Conservation (phyloP, 2,888 invertebrate genomes). For the Hydropsyche betteni region DNA sequence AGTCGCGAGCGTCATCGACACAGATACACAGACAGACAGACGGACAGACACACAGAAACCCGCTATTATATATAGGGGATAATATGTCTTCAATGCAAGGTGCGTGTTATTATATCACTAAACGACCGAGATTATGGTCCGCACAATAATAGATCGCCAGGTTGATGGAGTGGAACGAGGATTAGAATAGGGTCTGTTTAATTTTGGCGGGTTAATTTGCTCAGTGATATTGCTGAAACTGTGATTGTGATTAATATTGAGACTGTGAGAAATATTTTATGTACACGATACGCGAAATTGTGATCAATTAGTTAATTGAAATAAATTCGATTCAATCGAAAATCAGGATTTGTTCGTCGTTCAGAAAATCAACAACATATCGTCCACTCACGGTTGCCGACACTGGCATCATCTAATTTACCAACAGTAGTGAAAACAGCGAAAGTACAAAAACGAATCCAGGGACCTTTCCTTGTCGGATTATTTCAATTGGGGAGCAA, state of each 20-base stretch:
- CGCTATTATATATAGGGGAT: too few relatives aligned
- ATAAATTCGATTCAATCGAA: too few relatives aligned
- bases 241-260: too few relatives aligned
- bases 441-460: too few relatives aligned
- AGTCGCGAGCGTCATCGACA: too few relatives aligned
- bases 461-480: neutral
- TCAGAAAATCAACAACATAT: slow-evolving; percentile 23
- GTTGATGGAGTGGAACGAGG: slow-evolving; percentile 13
- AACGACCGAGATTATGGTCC: neutral
- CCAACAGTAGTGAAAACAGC: neutral
- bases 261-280: too few relatives aligned
- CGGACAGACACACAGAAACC: too few relatives aligned
- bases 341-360: too few relatives aligned
- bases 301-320: too few relatives aligned
- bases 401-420: slow-evolving; percentile 10
- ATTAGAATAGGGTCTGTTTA: neutral
- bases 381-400: slow-evolving; percentile 32
- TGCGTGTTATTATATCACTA: neutral
- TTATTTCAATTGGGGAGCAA: slow-evolving; percentile 21
- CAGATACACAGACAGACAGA: too few relatives aligned
- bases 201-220: neutral
- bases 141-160: neutral
- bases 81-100: too few relatives aligned
- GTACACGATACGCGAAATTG: too few relatives aligned
- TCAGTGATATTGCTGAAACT: neutral